Evolutionary conservation across 2,113 vertebrate genomes (phyloP), one percentile per base, ranked within the genome.

Genomic region (Spea multiplicata): DNA sequence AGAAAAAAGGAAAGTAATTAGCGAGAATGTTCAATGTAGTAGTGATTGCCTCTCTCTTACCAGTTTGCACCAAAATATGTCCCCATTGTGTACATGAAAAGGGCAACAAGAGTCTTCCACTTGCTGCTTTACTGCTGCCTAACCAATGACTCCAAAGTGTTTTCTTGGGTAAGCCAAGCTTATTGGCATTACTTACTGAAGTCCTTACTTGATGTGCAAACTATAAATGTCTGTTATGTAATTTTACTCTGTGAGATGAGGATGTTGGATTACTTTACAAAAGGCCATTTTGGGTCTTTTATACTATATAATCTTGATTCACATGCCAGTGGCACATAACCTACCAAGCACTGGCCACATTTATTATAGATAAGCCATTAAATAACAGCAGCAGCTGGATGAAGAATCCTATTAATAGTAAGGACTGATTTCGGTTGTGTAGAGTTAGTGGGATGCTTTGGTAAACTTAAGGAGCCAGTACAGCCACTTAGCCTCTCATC

Each of bases 271-370:
- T 78, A 55, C 17, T 12, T 78, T 69, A 55, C 76, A 78, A 78
- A 57, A 78, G 69, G 69, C 61, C 59, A 78, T 53, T 78, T 68
- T 72, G 69, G 76, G 46, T 44, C 47, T 48, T 78, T 78, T 78
- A 61, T 71, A 65, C 68, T 47, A 66, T 72, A 59, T 72, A 72
- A 61, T 53, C 57, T 78, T 72, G 65, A 78, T 78, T 69, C 71
- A 72, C 48, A 78, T 78, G 76, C 65, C 76, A 78, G 57, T 78
- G 57, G 49, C 75, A 69, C 61, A 66, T 78, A 57, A 78, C 76
- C 65, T 65, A 72, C 30, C 49, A 65, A 71, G 66, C 69, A 57
- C 57, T 78, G 69, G 30, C 48, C 44, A 47, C 76, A 72, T 72
- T 46, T 72, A 53, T 66, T 72, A 72, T 72, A 72, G 59, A 48